Evolutionary conservation across 2,888 invertebrate species (phyloP).

Genomic region (Drosophila silvestris): DNA sequence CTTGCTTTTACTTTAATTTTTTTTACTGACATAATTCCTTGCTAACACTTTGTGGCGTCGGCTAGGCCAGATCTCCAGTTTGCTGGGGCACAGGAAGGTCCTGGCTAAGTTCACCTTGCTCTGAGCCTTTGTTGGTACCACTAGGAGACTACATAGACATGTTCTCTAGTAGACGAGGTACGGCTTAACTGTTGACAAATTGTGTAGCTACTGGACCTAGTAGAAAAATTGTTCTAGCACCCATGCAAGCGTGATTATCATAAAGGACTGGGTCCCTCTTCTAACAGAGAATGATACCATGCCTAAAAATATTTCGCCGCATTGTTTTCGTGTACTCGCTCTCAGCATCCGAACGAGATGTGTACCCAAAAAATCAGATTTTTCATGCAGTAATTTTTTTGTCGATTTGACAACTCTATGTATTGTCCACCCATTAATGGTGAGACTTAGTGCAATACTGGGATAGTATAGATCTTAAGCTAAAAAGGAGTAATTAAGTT

Average conservation of each 20-base stretch:
- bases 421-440: not conserved
- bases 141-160: not conserved
- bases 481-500: not conserved
- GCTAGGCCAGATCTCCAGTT: rapidly evolving
- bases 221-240: not conserved
- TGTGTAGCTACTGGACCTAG: not conserved
- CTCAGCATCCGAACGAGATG: not conserved
- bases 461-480: not conserved
- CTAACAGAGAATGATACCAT: not conserved
- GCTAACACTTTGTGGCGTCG: rapidly evolving
- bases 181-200: not conserved
- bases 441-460: not conserved
- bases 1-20: not conserved
- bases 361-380: not conserved
- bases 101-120: rapidly evolving
- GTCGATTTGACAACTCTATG: not conserved
- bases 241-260: not conserved
- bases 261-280: not conserved
- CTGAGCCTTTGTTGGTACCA: not conserved
- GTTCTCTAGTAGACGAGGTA: not conserved
- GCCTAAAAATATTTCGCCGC: not conserved
- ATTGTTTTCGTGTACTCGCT: no score
- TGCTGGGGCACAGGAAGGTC: not conserved
- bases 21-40: not conserved
- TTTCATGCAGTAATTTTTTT: not conserved